phyloP scores from a whole-genome alignment of 2,888 invertebrate genomes.

The Thalpophila matura region DNA sequence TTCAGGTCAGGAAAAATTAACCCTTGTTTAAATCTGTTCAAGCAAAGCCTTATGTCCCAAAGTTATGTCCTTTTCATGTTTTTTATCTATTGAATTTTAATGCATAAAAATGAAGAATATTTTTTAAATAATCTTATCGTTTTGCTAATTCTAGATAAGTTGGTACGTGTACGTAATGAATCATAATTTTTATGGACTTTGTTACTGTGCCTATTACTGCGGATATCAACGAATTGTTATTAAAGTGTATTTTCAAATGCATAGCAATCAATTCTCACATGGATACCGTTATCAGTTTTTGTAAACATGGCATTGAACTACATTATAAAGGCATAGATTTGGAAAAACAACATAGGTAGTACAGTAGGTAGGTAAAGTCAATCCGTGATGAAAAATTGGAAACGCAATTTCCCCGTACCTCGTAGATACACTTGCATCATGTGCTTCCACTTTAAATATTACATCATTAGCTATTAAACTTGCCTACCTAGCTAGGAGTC shows the following conservation, averaged over 20 bases:
- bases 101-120: not conserved
- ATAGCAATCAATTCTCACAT: slow-evolving; percentile 8
- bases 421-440: slow-evolving; percentile 28
- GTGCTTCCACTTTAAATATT: slow-evolving; percentile 37
- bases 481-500: not conserved
- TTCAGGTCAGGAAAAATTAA: slow-evolving; percentile 1
- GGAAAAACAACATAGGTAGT: slow-evolving; percentile 6
- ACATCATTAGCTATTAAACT: slow-evolving; percentile 47
- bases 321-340: not conserved
- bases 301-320: slow-evolving; percentile 39
- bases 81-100: too few species aligned
- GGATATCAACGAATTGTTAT: slow-evolving; percentile 30
- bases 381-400: slow-evolving; percentile 1
- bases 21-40: not conserved
- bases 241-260: slow-evolving; percentile 22
- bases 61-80: too few species aligned
- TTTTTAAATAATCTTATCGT: slow-evolving; percentile 37
- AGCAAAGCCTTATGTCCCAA: not conserved
- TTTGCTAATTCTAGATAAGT: slow-evolving; percentile 34
- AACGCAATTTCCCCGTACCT: slow-evolving; percentile 19
- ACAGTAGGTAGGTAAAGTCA: not conserved
- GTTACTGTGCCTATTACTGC: slow-evolving; percentile 13
- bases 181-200: slow-evolving; percentile 43
- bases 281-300: slow-evolving; percentile 32
- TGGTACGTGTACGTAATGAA: slow-evolving; percentile 11